Base-by-base conservation (phyloP, 2,797 vertebrate species). In the Muraenolepis orangiensis region DNA sequence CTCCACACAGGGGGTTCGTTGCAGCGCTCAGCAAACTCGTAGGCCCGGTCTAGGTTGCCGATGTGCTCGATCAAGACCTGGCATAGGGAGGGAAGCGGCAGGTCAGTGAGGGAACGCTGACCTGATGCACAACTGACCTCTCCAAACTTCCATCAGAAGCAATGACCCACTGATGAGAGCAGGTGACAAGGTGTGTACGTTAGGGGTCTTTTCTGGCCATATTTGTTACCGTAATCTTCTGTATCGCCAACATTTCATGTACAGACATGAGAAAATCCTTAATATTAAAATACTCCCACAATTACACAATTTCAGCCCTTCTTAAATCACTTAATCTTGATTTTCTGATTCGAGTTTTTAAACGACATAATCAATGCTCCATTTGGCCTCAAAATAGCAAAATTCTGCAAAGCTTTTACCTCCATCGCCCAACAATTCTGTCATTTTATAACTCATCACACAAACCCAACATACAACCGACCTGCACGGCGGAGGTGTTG, bases 1-100 rank as follows among this genome's bases (percentile, higher is more conserved):
- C 97, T 98, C 98, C 98, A 99, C 71, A 99, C 98, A 0, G 98
- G 96, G 16, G 98, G 98, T 87, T 99, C 98, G 79, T 99, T 99
- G 92, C 98, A 99, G 78, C 98, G 97, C 82, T 99, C 98, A 0
- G 98, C 98, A 84, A 99, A 99, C 81, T 99, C 98, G 80, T 99
- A 99, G 0, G 98, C 98, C 71, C 98, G 94, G 90, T 99, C 97
- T 89, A 99, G 90, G 89, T 99, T 99, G 73, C 97, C 96, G 75
- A 99, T 99, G 88, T 99, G 97, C 87, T 99, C 97, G 76, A 99
- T 99, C 75, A 99, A 93, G 76, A 99, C 98, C 98, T 99, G 79
- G 2, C 2, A 20, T 7, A 6, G 51, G 42, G 42, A 3, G 3
- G 42, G 16, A 18, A 20, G 20, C 4, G 51, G 32, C 64, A 29